Evolutionary conservation across 1,140 invertebrate genomes (phyloP).

Genomic region (Tetramorium alpestre): DNA sequence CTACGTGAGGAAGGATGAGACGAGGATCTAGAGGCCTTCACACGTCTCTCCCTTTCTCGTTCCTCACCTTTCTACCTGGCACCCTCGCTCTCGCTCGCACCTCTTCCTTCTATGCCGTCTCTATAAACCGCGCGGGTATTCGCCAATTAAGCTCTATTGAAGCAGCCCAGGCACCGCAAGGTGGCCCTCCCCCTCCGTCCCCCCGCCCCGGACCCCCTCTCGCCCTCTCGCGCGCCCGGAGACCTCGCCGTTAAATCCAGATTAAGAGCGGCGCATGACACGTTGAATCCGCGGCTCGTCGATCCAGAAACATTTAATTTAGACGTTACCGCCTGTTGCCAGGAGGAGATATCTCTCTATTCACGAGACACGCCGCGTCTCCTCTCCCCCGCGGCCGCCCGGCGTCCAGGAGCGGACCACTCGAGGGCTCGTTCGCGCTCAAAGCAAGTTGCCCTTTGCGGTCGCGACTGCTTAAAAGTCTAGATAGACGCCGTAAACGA

Average conservation of each 20-base stretch:
- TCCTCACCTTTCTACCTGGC: conserved; percentile 20
- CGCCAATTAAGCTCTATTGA: conserved; percentile 81
- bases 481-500: background rate
- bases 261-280: conserved; percentile 80
- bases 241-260: conserved; percentile 79
- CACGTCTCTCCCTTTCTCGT: conserved; percentile 26
- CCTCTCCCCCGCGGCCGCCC: conserved; percentile 19
- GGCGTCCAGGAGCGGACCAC: conserved; percentile 61
- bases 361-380: conserved; percentile 48
- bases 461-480: background rate
- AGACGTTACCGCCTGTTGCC: conserved; percentile 77
- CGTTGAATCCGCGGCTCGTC: conserved; percentile 75
- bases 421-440: conserved; percentile 9
- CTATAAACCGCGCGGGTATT: conserved; percentile 71
- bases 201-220: background rate
- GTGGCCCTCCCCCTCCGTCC: conserved; percentile 53
- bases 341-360: conserved; percentile 77
- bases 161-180: conserved; percentile 70
- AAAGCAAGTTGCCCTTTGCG: background rate
- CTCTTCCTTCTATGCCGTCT: conserved; percentile 57
- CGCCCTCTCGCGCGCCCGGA: conserved; percentile 61
- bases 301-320: conserved; percentile 82
- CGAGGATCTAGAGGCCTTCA: conserved; percentile 61
- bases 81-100: conserved; percentile 36
- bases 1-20: conserved; percentile 56